These are phyloP conservation scores for Sympetrum striolatum DNA, from an alignment of 2,888 invertebrate species.

Conservation along the genomic window DNA sequence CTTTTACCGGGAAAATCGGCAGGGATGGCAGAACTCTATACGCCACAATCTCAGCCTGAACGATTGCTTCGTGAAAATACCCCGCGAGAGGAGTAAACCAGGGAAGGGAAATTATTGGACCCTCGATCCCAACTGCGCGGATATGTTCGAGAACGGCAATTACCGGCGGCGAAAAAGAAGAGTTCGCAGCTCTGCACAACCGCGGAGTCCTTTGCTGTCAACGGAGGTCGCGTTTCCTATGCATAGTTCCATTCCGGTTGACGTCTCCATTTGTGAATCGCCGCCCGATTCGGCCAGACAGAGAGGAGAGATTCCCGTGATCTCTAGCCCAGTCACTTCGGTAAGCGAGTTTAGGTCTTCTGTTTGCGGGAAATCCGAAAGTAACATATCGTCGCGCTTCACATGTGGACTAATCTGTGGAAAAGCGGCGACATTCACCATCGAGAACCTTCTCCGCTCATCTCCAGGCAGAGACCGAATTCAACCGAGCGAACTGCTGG, in stretches of 20 bases:
- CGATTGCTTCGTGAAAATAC: conserved; percentile 98
- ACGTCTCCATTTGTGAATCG: neutral
- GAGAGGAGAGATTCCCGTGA: neutral
- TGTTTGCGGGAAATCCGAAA: neutral
- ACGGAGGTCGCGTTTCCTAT: neutral
- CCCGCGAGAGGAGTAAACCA: conserved; percentile 97
- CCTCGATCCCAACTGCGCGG: conserved; percentile 95
- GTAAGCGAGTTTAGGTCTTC: neutral
- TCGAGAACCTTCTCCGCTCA: neutral
- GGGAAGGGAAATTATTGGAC: conserved; percentile 99
- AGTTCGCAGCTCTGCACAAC: conserved; percentile 79
- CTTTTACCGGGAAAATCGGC: conserved; percentile 96
- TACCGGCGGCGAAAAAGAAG: conserved; percentile 88
- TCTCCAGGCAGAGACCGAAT: neutral
- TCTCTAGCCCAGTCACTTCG: neutral
- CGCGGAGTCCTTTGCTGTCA: conserved; percentile 59
- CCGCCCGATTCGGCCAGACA: neutral
- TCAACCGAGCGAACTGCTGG: neutral
- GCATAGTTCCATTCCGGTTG: neutral
- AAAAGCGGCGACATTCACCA: neutral
- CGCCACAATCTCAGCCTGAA: conserved; percentile 96
- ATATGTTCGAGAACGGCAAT: conserved; percentile 95
- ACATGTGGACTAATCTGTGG: neutral
- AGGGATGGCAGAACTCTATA: conserved; percentile 99
- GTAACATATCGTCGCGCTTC: neutral